A percentile compares a stretch with the other conserved stretches of the same genome.
These are phyloP conservation scores for Ellobius talpinus DNA, from an alignment of 2,113 vertebrate species.

Conservation along the genomic window DNA sequence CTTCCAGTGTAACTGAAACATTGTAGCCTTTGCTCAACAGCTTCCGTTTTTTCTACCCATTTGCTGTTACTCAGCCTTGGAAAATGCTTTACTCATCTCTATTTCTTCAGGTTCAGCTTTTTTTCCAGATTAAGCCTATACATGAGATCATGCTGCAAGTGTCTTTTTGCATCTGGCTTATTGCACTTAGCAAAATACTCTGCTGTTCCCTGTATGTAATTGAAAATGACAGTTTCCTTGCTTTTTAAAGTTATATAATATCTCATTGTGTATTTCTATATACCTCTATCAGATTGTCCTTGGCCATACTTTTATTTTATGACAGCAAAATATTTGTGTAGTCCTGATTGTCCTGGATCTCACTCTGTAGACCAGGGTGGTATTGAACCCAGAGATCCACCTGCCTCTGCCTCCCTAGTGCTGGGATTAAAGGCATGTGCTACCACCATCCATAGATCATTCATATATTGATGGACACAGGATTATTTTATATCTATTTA, in stretches of 20 bases:
- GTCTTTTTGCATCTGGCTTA: neutral
- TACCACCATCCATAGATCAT: neutral
- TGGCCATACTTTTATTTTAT: neutral
- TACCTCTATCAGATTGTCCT: neutral
- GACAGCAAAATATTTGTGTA: neutral
- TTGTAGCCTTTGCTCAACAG: neutral
- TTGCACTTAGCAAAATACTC: neutral
- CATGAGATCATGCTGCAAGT: neutral
- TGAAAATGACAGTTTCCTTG: neutral
- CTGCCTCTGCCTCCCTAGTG: neutral
- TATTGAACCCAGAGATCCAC: neutral
- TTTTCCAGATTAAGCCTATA: neutral
- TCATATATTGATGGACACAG: neutral
- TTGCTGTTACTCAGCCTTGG: neutral
- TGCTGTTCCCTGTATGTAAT: neutral
- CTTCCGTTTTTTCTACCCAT: neutral
- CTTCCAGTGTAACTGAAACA: neutral
- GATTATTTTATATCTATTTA: neutral
- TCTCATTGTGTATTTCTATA: neutral
- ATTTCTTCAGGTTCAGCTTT: neutral
- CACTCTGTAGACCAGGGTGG: neutral
- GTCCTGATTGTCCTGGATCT: neutral
- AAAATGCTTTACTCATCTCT: neutral
- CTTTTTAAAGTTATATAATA: neutral
- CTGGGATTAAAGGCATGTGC: neutral